Base-by-base conservation (phyloP, 2,888 invertebrate genomes). In the Cephus spinipes region DNA sequence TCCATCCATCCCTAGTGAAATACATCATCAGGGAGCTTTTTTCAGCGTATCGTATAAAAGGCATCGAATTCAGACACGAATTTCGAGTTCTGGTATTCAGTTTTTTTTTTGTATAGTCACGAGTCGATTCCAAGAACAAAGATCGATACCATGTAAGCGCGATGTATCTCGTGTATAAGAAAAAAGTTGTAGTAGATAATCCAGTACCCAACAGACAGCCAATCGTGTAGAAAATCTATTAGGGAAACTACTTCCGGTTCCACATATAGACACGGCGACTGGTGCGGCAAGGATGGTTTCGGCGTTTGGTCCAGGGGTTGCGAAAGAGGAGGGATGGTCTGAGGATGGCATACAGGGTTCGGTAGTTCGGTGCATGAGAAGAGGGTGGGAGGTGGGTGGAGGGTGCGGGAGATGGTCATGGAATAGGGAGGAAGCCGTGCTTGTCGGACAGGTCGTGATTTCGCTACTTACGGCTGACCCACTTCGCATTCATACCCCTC, bases 391-490 rank as follows among this genome's bases (percentile, higher is more conserved):
- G 71, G 30, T 36, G 36, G 36, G 12, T 12, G 36, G 30, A 30
- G 71, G 30, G 71, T 32, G 71, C 12, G 30, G 11, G 55, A 55
- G 55, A 9, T 55, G 55, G 55, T 55, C 55, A 55, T 55, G 55
- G 32, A 68, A 75, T 30, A 35, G 75, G 36, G 75, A 74, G 74
- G 33, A 68, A 75, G 68, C 31, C 69, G 32, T 31, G 30, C 55
- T 75, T 40, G 75, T 75, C 75, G 80, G 79, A 73, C 79, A 77
- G 79, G 75, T 84, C 79, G 80, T 81, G 84, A 85, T 83, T 82
- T 80, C 81, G 71, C 79, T 82, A 84, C 86, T 84, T 80, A 86
- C 84, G 82, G 82, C 81, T 85, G 86, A 86, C 85, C 86, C 84
- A 84, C 82, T 86, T 86, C 83, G 80, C 82, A 81, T 81, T 83